A percentile compares a stretch with the other conserved stretches of the same genome.
phyloP scores from a whole-genome alignment of 2,888 invertebrate genomes.

The Amphipoea lucens region DNA sequence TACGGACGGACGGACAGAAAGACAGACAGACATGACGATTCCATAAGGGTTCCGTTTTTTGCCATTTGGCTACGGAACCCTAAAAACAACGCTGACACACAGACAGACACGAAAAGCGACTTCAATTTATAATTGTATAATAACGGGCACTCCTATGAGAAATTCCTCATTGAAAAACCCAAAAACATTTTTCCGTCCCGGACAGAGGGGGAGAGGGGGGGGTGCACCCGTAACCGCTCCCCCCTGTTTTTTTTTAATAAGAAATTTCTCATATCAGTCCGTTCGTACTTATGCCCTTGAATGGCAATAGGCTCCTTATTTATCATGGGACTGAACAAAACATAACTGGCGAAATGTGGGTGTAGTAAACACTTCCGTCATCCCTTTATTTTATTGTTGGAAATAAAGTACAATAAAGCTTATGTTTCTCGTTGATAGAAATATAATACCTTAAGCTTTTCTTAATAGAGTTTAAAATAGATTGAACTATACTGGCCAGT shows the following conservation, averaged over 20 bases:
- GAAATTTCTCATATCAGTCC: neutral
- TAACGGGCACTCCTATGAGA: too few relatives aligned
- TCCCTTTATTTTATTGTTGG: neutral
- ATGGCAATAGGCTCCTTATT: neutral
- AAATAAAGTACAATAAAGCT: slow-evolving; percentile 3
- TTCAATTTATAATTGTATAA: neutral
- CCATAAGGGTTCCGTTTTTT: too few relatives aligned
- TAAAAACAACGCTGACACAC: neutral
- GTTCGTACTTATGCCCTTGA: neutral
- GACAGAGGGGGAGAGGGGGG: too few relatives aligned
- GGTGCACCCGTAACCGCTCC: too few relatives aligned
- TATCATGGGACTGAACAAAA: neutral
- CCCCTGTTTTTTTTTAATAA: neutral
- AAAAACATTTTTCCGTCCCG: too few relatives aligned
- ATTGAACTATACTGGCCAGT: neutral
- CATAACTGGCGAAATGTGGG: neutral
- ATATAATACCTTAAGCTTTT: neutral
- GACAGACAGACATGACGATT: too few relatives aligned
- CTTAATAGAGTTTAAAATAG: slow-evolving; percentile 20
- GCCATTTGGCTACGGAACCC: too few relatives aligned
- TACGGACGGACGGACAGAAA: too few relatives aligned
- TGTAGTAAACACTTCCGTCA: neutral
- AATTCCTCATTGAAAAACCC: too few relatives aligned
- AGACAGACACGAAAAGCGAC: neutral
- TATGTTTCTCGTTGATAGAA: slow-evolving; percentile 12